Evolutionary conservation across 2,113 vertebrate species (phyloP), one percentile per base, ranked within the genome.

Genomic region (Paramisgurnus dabryanus): DNA sequence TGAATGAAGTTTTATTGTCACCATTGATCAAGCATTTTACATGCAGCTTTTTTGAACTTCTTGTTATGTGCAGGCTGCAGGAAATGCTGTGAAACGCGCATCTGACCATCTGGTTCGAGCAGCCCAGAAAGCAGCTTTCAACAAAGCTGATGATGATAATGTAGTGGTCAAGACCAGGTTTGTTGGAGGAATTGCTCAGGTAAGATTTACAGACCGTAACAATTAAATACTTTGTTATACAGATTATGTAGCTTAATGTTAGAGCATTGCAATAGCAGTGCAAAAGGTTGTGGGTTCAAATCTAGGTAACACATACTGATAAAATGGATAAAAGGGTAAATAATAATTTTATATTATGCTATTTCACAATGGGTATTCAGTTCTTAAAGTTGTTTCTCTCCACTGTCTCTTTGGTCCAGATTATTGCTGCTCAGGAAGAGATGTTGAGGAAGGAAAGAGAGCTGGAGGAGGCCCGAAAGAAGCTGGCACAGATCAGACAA

Each of bases 371-470:
- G 4, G 3, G 39, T 34, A 6, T 63, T 17, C 7, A 39, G 58
- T 57, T 0, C 39, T 18, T 41, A 41, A 10, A 60, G 4, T 8
- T 57, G 50, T 47, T 11, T 6, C 12, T 65, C 11, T 7, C 60
- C 12, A 6, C 7, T 39, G 43, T 53, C 12, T 50, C 18, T 57
- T 22, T 17, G 22, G 55, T 83, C 82, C 85, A 99, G 98, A 99
- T 99, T 89, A 99, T 99, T 8, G 97, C 98, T 0, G 98, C 98
- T 80, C 98, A 99, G 89, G 98, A 99, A 87, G 98, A 99, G 91
- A 99, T 99, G 98, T 92, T 99, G 80, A 96, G 97, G 90, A 99
- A 99, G 86, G 98, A 99, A 68, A 92, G 96, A 18, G 98, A 99
- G 86, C 90, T 99, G 82, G 97, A 99, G 88, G 98, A 99, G 83